Evolutionary conservation across 2,888 invertebrate genomes (phyloP).

Genomic region (Lasius fuliginosus): DNA sequence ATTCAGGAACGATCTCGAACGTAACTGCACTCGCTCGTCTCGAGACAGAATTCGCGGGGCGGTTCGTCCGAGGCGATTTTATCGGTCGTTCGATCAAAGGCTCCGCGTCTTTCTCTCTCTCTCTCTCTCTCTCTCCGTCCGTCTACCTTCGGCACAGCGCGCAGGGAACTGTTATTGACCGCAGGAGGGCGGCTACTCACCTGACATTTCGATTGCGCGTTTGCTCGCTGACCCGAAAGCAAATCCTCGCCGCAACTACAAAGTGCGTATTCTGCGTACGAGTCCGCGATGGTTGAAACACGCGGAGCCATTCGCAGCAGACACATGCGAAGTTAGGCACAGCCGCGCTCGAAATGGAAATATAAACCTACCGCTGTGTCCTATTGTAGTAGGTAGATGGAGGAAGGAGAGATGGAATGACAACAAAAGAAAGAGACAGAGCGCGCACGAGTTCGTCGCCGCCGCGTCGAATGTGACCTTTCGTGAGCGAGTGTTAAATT

Average conservation of each 20-base stretch:
- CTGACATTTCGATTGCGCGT: constrained; percentile 62
- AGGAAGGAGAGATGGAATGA: not conserved
- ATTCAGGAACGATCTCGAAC: constrained; percentile 31
- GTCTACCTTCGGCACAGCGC: constrained; percentile 35
- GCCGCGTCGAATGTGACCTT: constrained; percentile 16
- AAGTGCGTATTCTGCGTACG: constrained; percentile 42
- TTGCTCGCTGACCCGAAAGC: constrained; percentile 63
- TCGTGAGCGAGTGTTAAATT: constrained; percentile 14
- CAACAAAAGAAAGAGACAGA: not conserved
- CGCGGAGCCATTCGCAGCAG: not conserved
- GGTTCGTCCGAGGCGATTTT: constrained; percentile 55
- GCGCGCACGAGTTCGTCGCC: constrained; percentile 1
- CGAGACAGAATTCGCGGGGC: constrained; percentile 49
- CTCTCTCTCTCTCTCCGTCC: constrained; percentile 21
- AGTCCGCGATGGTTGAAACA: constrained; percentile 33
- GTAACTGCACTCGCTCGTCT: constrained; percentile 14
- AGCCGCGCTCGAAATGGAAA: constrained; percentile 41
- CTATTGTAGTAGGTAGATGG: not conserved
- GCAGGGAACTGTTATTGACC: constrained; percentile 55
- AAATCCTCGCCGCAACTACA: constrained; percentile 52
- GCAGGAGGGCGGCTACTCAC: constrained; percentile 54
- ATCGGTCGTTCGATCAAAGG: constrained; percentile 61
- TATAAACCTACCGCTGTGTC: not conserved
- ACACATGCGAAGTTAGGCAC: constrained; percentile 27
- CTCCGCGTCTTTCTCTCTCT: constrained; percentile 2